phyloP scores from a whole-genome alignment of 2,888 invertebrate species.

The Cepaea hortensis region DNA sequence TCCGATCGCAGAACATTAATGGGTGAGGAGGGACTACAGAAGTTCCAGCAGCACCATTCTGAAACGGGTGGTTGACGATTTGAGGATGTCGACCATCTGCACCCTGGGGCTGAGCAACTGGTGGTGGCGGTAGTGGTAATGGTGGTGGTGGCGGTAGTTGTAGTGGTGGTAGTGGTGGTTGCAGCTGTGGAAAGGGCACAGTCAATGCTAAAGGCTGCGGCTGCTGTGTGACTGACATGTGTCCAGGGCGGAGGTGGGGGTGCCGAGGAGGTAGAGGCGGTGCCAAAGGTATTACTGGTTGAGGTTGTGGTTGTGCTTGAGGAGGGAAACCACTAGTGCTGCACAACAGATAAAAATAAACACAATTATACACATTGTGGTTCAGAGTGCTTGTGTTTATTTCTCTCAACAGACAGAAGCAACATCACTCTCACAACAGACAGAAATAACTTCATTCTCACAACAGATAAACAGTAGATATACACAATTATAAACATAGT shows the following conservation, averaged over 20 bases:
- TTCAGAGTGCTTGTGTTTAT: too few relatives aligned
- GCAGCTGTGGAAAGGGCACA: neutral
- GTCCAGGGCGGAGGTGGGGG: neutral
- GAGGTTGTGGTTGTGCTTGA: slow-evolving; percentile 33
- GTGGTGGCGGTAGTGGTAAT: slow-evolving; percentile 16
- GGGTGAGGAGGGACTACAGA: slow-evolving; percentile 10
- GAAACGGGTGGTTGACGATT: neutral
- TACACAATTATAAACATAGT: too few relatives aligned
- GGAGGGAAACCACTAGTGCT: slow-evolving; percentile 47
- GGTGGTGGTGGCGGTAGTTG: slow-evolving; percentile 20
- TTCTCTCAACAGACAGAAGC: too few relatives aligned
- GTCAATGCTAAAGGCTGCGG: slow-evolving; percentile 8
- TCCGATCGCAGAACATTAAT: slow-evolving; percentile 14
- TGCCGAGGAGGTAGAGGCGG: slow-evolving; percentile 31
- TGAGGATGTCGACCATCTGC: neutral
- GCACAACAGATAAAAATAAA: neutral
- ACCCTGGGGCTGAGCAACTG: neutral
- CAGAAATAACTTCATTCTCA: too few relatives aligned
- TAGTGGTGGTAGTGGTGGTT: neutral
- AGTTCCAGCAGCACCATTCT: neutral
- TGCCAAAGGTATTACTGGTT: slow-evolving; percentile 31
- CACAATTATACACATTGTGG: too few relatives aligned
- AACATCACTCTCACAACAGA: too few relatives aligned
- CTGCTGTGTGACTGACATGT: neutral
- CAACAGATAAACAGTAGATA: too few relatives aligned